These are phyloP conservation scores for Harmothoe impar DNA, from an alignment of 2,888 invertebrate genomes.

Conservation along the genomic window DNA sequence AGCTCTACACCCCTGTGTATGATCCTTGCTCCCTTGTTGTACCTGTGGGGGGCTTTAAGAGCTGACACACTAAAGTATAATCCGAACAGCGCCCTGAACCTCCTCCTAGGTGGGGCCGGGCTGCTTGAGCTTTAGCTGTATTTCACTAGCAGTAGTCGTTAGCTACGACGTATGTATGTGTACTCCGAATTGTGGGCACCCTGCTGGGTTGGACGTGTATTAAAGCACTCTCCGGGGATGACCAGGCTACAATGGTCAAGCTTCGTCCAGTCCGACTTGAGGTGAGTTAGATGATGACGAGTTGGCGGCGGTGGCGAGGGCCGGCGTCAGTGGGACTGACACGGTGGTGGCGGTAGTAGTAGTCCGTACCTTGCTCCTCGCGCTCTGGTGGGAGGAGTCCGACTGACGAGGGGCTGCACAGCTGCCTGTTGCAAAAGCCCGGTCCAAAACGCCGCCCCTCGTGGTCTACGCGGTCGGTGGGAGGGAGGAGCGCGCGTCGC, in stretches of 20 bases:
- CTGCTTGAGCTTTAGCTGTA: no score
- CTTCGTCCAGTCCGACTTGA: no score
- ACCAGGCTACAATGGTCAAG: no score
- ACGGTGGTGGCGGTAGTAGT: no score
- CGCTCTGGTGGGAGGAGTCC: neutral
- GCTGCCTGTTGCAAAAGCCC: constrained; percentile 15
- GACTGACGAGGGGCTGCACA: neutral
- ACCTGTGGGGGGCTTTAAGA: constrained; percentile 18
- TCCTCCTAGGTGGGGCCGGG: neutral
- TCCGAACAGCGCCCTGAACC: neutral
- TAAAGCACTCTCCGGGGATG: no score
- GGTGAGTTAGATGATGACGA: no score
- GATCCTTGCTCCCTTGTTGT: no score
- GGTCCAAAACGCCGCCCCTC: neutral
- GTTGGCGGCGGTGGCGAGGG: neutral
- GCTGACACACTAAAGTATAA: neutral
- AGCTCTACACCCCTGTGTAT: no score
- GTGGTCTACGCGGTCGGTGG: neutral
- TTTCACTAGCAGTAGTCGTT: no score
- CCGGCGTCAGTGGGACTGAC: neutral
- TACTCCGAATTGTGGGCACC: no score
- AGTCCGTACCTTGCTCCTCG: neutral
- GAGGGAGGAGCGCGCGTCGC: neutral
- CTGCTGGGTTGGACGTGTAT: no score
- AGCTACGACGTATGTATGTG: no score